Evolutionary conservation across 2,888 invertebrate genomes (phyloP).

Genomic region (Brachypterus glaber): DNA sequence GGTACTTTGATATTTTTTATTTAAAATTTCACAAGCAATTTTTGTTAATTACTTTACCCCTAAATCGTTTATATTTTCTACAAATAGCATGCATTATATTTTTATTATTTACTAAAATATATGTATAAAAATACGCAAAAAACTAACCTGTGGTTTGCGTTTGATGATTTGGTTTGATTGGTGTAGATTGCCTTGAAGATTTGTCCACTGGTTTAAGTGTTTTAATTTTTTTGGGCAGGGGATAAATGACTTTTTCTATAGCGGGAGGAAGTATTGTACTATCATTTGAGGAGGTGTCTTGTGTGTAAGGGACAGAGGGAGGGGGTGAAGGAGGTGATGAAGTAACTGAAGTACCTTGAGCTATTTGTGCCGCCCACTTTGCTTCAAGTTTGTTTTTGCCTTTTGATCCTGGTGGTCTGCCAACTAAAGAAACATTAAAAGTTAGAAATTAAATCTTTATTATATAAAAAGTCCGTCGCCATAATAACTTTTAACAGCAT

Average conservation of each 20-base stretch:
- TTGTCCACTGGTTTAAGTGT: slow-evolving; percentile 24
- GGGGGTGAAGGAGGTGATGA: slow-evolving; percentile 19
- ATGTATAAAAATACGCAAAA: neutral
- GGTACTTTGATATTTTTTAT: too few relatives aligned
- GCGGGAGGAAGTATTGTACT: slow-evolving; percentile 11
- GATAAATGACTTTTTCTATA: slow-evolving; percentile 5
- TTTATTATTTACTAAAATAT: too few relatives aligned
- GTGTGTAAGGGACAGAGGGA: slow-evolving; percentile 21
- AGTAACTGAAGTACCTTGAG: slow-evolving; percentile 34
- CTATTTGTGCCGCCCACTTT: slow-evolving; percentile 34
- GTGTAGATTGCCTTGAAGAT: slow-evolving; percentile 7
- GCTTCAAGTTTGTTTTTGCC: slow-evolving; percentile 31
- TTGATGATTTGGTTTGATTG: slow-evolving; percentile 9
- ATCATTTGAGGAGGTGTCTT: slow-evolving; percentile 17
- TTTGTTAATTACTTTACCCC: too few relatives aligned
- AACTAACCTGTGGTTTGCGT: slow-evolving; percentile 17
- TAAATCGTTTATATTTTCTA: too few relatives aligned
- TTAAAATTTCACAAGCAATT: too few relatives aligned
- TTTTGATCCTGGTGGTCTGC: slow-evolving; percentile 42
- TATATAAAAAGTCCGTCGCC: too few relatives aligned
- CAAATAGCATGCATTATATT: too few relatives aligned
- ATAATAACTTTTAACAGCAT: too few relatives aligned
- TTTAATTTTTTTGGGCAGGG: slow-evolving; percentile 25
- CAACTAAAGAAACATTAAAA: slow-evolving; percentile 34
- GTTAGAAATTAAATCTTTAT: neutral